Percentiles rank a stretch among this genome's conserved stretches.
These are phyloP conservation scores for Gallinago jamesoni DNA, from an alignment of 2,113 vertebrate genomes.

Conservation along the genomic window DNA sequence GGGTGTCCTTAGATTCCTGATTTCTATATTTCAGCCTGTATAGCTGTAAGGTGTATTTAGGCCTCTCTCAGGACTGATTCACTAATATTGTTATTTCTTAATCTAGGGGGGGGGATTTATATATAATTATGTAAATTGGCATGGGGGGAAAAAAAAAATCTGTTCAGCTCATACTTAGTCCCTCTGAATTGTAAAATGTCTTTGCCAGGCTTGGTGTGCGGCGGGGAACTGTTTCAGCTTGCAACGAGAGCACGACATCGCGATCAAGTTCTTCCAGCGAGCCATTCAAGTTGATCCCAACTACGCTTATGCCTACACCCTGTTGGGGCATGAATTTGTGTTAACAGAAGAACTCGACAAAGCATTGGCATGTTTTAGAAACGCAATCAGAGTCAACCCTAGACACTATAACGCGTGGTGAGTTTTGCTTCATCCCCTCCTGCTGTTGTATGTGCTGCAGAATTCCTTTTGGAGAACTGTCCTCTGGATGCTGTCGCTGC, in stretches of 20 bases:
- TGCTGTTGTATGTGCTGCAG: fast-evolving
- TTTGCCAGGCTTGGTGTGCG: slow-evolving; percentile 92
- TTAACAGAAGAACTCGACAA: slow-evolving; percentile 96
- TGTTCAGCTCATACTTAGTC: neutral
- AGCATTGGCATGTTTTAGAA: slow-evolving; percentile 94
- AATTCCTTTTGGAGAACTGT: neutral
- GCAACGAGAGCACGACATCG: slow-evolving; percentile 96
- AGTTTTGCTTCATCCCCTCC: neutral
- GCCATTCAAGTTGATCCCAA: slow-evolving; percentile 98
- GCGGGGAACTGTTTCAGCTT: slow-evolving; percentile 99
- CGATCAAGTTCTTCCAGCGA: slow-evolving; percentile 98
- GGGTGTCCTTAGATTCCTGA: neutral
- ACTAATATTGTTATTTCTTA: neutral
- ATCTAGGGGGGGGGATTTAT: neutral
- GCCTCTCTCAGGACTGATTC: neutral
- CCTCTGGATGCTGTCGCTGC: neutral
- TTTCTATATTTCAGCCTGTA: neutral
- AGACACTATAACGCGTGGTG: slow-evolving; percentile 97
- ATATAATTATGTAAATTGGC: neutral
- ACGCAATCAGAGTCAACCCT: slow-evolving; percentile 94
- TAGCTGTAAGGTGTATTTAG: neutral
- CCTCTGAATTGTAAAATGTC: neutral
- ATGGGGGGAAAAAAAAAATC: neutral
- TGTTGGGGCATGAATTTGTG: slow-evolving; percentile 95
- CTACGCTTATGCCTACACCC: slow-evolving; percentile 96